Evolutionary conservation across 1,140 invertebrate genomes (phyloP), one percentile per base, ranked within the genome.

Genomic region (Danaus plexippus): DNA sequence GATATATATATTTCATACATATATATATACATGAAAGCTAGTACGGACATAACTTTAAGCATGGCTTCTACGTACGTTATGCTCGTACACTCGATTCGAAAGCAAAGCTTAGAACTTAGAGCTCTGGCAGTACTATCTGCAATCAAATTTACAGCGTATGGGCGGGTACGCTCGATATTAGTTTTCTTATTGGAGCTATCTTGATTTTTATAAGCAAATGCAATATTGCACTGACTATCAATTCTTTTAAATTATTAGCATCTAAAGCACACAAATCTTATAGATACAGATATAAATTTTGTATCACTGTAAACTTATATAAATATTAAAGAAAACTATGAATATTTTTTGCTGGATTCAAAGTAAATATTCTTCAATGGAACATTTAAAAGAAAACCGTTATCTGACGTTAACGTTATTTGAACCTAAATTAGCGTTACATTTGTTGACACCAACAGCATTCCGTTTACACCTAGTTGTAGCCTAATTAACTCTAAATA

Each of bases 81-180:
- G 32, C 32, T 47, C 32, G 47, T 18, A 47, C 9, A 9, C 43
- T 12, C 49, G 15, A 10, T 50, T 41, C 18, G n/a, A 32, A 47
- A 47, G 12, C 46, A 12, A 47, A n/a, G 11, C 12, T 47, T 47
- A 47, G 46, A 12, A 47, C 15, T 12, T 52, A 15, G 57, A 56
- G 54, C 63, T 52, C 57, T 70, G 71, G 15, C 67, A 67, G 69
- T 74, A 66, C 65, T 73, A 71, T 73, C 79, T 76, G 61, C 67
- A 71, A 75, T 82, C 72, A 70, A 75, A 78, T 73, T 82, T 76
- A 80, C 71, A 74, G 65, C 70, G 15, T 15, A 73, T 66, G 75
- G 73, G 61, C 66, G 54, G 15, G 15, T 15, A 15, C 15, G 66
- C 69, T 72, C 63, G 64, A 64, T 75, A 67, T 69, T 65, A 72